phyloP scores from a whole-genome alignment of 2,113 vertebrate species.

The Pelodiscus sinensis region DNA sequence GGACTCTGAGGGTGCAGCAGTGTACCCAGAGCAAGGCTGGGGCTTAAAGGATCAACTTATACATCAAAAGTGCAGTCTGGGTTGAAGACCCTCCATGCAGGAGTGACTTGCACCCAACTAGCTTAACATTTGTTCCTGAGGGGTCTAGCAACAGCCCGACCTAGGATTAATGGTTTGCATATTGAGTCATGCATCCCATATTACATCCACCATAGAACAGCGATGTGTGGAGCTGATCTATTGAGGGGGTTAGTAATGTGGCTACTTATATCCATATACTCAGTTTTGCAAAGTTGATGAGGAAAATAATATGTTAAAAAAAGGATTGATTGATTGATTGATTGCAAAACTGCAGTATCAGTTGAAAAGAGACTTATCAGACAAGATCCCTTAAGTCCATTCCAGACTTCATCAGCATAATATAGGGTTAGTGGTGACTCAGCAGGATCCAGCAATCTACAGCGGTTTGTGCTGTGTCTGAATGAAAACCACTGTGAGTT shows the following conservation, averaged over 20 bases:
- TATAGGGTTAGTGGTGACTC: not conserved
- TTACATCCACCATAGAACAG: not conserved
- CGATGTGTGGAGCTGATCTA: slow-evolving; percentile 21
- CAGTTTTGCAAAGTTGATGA: slow-evolving; percentile 62
- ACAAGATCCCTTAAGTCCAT: not conserved
- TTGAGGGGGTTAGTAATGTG: slow-evolving; percentile 41
- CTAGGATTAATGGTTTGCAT: not conserved
- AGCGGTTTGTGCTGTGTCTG: not conserved
- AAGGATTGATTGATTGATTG: not conserved
- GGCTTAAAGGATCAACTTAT: not conserved
- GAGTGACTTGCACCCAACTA: not conserved
- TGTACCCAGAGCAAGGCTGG: accelerated
- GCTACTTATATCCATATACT: slow-evolving; percentile 49
- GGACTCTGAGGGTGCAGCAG: not conserved
- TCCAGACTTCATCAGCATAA: slow-evolving; percentile 38
- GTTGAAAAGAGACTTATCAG: slow-evolving; percentile 47
- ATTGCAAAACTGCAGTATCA: slow-evolving; percentile 46
- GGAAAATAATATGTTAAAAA: slow-evolving; percentile 64
- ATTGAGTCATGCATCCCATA: accelerated
- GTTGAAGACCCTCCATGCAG: not conserved
- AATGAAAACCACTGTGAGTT: slow-evolving; percentile 36
- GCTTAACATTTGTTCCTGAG: not conserved
- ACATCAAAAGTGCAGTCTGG: not conserved
- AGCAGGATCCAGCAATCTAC: not conserved
- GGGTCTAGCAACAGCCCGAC: not conserved